Base-by-base conservation (phyloP, 2,113 vertebrate genomes). In the Eidolon helvum region DNA sequence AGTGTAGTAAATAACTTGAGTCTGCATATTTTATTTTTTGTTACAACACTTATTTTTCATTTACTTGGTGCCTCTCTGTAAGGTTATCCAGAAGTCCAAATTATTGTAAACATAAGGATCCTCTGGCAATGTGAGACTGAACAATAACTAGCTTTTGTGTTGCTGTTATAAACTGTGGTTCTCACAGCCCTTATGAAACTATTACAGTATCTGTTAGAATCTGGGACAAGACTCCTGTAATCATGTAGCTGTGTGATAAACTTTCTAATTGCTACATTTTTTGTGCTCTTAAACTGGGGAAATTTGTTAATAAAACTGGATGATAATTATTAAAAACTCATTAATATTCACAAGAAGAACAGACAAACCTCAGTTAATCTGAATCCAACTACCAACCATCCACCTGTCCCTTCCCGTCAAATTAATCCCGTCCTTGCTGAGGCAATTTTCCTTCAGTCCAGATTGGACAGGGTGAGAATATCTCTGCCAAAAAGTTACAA, bases 181-280 rank as follows among this genome's bases (percentile, higher is more conserved):
- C 83, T 96, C 22, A 3, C 26, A 79, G 74, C 40, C n/a, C 68
- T 95, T 86, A 83, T 72, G 71, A 97, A 98, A 89, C 59, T 65
- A 89, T 90, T 96, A 87, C 1, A 85, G 57, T 40, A 94, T 92
- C 87, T 91, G 45, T 94, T 79, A 93, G 87, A 96, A 90, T 94
- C 92, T 95, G 92, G 96, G 90, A 90, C 94, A 96, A 92, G 61
- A 90, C 89, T 98, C 94, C 71, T 92, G 91, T 97, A 97, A 96
- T 91, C 90, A 79, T 85, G 94, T 90, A 93, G 92, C 97, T 96
- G 82, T 91, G 95, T 96, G 97, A 97, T 65, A 93, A 98, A 97
- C 40, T 50, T 92, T 94, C 77, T 96, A 93, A 97, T 95, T 80
- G 71, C 71, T 97, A 83, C 84, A 97, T 96, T 97, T 98, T 93